Evolutionary conservation across 2,797 vertebrate genomes (phyloP), one percentile per base, ranked within the genome.

Genomic region (Sitta carolinensis): DNA sequence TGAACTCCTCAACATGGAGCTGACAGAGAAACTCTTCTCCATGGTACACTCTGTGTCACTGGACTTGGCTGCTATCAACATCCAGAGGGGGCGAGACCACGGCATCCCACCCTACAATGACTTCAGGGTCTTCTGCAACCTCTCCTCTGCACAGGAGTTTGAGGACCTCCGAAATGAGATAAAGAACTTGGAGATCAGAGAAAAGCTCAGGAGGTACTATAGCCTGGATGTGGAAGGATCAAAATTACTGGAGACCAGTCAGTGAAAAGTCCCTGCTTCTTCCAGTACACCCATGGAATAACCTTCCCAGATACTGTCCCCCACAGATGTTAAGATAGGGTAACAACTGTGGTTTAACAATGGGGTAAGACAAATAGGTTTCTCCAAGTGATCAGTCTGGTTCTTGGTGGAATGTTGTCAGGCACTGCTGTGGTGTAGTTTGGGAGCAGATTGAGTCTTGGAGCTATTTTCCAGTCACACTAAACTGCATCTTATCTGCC

Each of bases 101-200:
- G 98, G 98, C 64, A 98, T 98, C 84, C 98, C 98, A 32, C 97
- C 98, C 13, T 98, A 98, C 89, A 98, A 98, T 0, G 97, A 98
- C 94, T 98, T 97, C 96, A 96, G 98, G 57, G 96, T 98, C 73
- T 98, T 97, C 96, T 98, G 98, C 93, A 98, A 98, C 68, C 97
- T 98, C 63, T 97, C 97, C 1, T 97, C 97, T 21, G 97, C 88
- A 0, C 96, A 97, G 73, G 97, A 97, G 42, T 98, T 98, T n/a
- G 97, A 98, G 34, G 97, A 98, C 84, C 94, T 98, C 80, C 96
- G 94, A 86, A 97, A 98, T 38, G 98, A 98, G 89, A 98, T 98
- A 43, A 97, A 97, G 86, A 97, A 97, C 92, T 90, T 97, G 81
- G 97, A 98, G 72, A 97, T 98, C 94, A 96, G 97, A 77, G 97